Conservation (phyloP, 2,888 invertebrate species). For the Cybosia mesomella region DNA sequence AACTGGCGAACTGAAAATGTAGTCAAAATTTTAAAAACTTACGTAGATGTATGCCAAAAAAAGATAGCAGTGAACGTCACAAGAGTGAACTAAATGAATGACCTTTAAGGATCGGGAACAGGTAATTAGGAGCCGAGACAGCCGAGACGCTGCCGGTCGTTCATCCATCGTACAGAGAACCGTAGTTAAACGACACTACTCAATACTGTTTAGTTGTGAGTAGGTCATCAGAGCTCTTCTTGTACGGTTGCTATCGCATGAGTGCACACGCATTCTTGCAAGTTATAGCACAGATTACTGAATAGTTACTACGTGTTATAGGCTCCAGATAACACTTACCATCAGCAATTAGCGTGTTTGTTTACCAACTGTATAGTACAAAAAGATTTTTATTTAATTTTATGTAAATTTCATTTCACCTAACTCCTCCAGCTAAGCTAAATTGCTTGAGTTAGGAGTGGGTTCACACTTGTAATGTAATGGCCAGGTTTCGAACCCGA, state of each 20-base stretch:
- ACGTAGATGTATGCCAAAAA: neutral
- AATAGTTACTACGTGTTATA: too few species aligned
- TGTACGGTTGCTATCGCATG: neutral
- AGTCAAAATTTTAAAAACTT: neutral
- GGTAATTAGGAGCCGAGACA: neutral
- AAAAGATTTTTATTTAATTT: too few species aligned
- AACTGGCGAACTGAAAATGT: neutral
- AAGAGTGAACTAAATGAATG: neutral
- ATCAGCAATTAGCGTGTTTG: neutral
- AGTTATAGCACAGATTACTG: too few species aligned
- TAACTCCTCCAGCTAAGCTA: too few species aligned
- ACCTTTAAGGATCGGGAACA: neutral
- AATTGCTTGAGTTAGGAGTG: too few species aligned
- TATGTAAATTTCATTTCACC: too few species aligned
- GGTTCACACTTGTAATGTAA: too few species aligned
- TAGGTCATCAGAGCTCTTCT: neutral
- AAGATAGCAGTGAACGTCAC: neutral
- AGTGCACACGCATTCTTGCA: neutral
- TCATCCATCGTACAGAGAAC: conserved; percentile 1
- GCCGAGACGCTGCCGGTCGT: too few species aligned
- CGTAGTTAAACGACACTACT: neutral
- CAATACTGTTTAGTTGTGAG: neutral
- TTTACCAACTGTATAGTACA: neutral
- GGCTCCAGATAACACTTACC: neutral
- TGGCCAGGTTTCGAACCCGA: too few species aligned